A percentile compares a stretch with the other conserved stretches of the same genome.
phyloP scores from a whole-genome alignment of 2,888 invertebrate species.

The Drosophila picticornis region DNA sequence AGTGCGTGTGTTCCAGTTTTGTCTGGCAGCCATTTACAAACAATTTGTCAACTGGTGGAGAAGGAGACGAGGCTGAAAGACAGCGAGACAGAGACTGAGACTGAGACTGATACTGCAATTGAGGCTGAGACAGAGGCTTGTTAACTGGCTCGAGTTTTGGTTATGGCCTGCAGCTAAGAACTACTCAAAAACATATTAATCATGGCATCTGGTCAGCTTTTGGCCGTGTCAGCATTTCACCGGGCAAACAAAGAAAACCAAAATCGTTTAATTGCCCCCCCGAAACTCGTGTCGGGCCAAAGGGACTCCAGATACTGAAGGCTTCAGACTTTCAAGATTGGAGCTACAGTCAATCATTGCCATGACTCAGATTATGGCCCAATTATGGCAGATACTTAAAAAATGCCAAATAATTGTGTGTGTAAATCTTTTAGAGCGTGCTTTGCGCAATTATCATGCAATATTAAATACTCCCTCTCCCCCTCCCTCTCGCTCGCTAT shows the following conservation, averaged over 20 bases:
- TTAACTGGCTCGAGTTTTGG: constrained; percentile 35
- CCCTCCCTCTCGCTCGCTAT: background rate
- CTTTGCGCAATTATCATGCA: constrained; percentile 55
- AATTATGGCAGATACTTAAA: constrained; percentile 57
- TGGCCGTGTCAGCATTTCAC: constrained; percentile 22
- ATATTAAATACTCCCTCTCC: constrained; percentile 37
- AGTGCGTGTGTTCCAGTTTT: constrained; percentile 78
- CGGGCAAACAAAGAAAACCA: constrained; percentile 40
- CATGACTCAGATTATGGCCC: constrained; percentile 68
- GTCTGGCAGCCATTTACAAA: constrained; percentile 75
- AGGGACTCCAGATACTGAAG: background rate
- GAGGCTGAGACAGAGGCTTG: constrained; percentile 38
- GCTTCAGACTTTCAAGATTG: constrained; percentile 7
- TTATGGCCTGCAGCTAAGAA: constrained; percentile 64
- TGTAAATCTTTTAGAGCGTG: constrained; percentile 30
- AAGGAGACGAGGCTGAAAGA: constrained; percentile 8
- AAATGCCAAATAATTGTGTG: background rate
- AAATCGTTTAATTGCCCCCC: constrained; percentile 74
- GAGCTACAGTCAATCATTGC: constrained; percentile 46
- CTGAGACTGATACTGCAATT: background rate
- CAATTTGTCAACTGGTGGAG: constrained; percentile 69
- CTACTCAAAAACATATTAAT: constrained; percentile 82
- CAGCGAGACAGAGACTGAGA: background rate
- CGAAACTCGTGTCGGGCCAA: constrained; percentile 23
- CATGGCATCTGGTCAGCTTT: constrained; percentile 65